Evolutionary conservation across 2,888 invertebrate species (phyloP).

Genomic region (Adela reaumurella): DNA sequence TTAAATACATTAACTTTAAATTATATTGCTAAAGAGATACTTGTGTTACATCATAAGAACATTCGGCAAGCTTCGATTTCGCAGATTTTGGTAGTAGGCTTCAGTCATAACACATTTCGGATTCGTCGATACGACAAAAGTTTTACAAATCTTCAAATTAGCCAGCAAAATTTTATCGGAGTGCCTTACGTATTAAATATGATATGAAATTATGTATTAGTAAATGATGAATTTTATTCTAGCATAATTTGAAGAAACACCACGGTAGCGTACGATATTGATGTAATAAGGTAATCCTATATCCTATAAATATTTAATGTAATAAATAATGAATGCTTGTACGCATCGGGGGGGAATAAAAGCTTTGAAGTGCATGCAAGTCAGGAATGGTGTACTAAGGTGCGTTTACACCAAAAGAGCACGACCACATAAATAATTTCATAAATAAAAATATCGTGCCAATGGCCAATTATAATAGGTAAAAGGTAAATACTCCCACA

Average conservation of each 20-base stretch:
- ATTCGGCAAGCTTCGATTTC: not conserved
- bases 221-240: conserved; percentile 49
- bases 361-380: too few relatives aligned
- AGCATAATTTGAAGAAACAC: conserved; percentile 55
- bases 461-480: too few relatives aligned
- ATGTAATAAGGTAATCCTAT: not conserved
- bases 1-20: conserved; percentile 12
- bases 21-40: conserved; percentile 6
- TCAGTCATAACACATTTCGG: not conserved
- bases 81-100: not conserved
- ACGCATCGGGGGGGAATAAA: too few relatives aligned
- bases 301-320: not conserved
- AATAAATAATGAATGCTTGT: not conserved
- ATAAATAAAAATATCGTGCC: too few relatives aligned
- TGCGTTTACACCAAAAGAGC: too few relatives aligned
- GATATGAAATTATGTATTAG: conserved; percentile 43
- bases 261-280: conserved; percentile 27
- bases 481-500: too few relatives aligned
- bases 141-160: conserved; percentile 2
- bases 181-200: conserved; percentile 57
- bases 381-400: too few relatives aligned
- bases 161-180: conserved; percentile 47
- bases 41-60: not conserved
- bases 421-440: too few relatives aligned
- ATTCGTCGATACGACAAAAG: not conserved